Percentiles rank a stretch among this genome's conserved stretches.
These are phyloP conservation scores for Chaetogeoica ovagalla DNA, from an alignment of 2,888 invertebrate genomes.

Conservation along the genomic window DNA sequence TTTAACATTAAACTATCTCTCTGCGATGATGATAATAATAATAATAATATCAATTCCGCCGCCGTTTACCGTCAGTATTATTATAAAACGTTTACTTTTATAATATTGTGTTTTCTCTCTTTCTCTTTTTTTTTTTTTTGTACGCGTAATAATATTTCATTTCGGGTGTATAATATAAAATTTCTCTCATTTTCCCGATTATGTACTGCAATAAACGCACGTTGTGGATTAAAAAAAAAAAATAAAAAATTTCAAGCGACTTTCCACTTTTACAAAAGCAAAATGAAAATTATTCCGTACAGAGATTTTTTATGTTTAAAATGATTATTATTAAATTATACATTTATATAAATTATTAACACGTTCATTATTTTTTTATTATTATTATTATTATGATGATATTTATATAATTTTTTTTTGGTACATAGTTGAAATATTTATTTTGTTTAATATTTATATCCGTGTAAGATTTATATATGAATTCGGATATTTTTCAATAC, in stretches of 20 bases:
- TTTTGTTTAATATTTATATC: conserved; percentile 42
- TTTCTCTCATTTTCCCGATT: background rate
- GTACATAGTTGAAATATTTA: conserved; percentile 51
- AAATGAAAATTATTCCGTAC: background rate
- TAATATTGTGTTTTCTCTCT: background rate
- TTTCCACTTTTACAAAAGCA: background rate
- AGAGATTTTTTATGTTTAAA: background rate
- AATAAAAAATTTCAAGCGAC: background rate
- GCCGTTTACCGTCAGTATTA: conserved; percentile 26
- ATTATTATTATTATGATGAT: conserved; percentile 26
- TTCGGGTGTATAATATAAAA: conserved; percentile 10
- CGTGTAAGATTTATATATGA: conserved; percentile 13
- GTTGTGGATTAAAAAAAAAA: background rate
- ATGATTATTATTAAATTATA: conserved; percentile 28
- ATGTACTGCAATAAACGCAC: background rate
- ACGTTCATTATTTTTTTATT: conserved; percentile 47
- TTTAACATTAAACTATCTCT: conserved; percentile 3
- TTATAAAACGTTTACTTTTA: background rate
- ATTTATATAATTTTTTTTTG: conserved; percentile 22
- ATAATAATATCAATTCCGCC: too few relatives aligned
- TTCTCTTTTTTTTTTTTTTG: background rate
- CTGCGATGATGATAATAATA: too few relatives aligned
- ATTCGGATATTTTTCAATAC: conserved; percentile 35
- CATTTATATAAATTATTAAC: conserved; percentile 30
- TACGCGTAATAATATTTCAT: background rate